Base-by-base conservation (phyloP, 2,797 vertebrate genomes). In the Rallus crepitans region DNA sequence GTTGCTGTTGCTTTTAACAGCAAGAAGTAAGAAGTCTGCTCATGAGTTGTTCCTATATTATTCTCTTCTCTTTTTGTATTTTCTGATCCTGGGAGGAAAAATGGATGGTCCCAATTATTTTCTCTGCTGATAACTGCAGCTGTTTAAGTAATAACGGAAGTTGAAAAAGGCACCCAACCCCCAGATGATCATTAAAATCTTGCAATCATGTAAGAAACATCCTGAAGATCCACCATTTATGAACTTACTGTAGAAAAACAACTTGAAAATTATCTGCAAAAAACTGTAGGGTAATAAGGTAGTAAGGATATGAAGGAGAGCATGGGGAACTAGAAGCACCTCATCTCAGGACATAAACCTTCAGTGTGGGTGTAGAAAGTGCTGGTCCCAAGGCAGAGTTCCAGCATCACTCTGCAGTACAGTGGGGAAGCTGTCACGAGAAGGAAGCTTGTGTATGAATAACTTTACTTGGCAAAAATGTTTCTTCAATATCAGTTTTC, bases 401-500 rank as follows among this genome's bases (percentile, higher is more conserved):
- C 95, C 93, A 96, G 84, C 82, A 45, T 79, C 0, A 1, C 87
- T 89, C 56, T 82, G 61, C 77, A 92, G 72, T 93, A 56, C 65
- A 90, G 89, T 92, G 77, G 66, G 78, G 93, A 97, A 96, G 71
- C 90, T 97, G 94, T 96, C 94, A 90, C 60, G 78, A 96, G 90
- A 94, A 95, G 91, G 93, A 97, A 96, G 78, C 87, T 83, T 90
- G 93, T 95, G 87, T 96, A 96, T 97, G 95, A 97, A 92, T 97
- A 97, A 97, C 95, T 93, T 95, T 69, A 94, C 91, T 97, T 97
- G 97, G 97, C 96, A 96, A 92, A 96, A 95, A 66, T 31, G 23
- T 92, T 95, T 82, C 90, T 87, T 95, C 89, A 97, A 75, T 97
- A 97, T 97, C 97, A 94, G 87, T 94, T 97, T 97, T 97, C 97